Base-by-base conservation (phyloP, 2,888 invertebrate species). In the Argyresthia goedartella region DNA sequence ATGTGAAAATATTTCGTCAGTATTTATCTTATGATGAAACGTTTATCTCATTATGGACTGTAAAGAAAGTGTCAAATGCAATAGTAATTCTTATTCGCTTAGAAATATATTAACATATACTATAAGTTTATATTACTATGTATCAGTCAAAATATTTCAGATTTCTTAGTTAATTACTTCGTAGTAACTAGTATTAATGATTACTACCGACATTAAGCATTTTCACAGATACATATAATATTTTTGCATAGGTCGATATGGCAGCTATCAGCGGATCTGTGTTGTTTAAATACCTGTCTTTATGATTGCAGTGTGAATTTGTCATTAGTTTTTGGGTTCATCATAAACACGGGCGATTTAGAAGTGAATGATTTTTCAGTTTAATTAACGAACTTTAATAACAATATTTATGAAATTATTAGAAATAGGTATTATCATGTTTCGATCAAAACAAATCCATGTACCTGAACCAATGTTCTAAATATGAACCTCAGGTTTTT, bases 51-150 rank as follows among this genome's bases (percentile, higher is more conserved):
- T 73, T 80, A 81, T 77, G 81, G 81, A 82, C 82, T 81, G 80
- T 82, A 80, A 79, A 81, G 82, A 81, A 85, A 84, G 71, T 77
- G 82, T 81, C 81, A 86, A 86, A 86, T 86, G 85, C 85, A 85
- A 79, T 78, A 81, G 78, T 80, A 80, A 77, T 80, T 81, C 76
- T 81, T 81, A 81, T 73, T 78, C 66, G 61, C 81, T 81, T 84
- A 85, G 66, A 79, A 82, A 81, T 85, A 84, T 76, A 77, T 80
- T 81, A 82, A 81, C 80, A 80, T 76, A 47, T n/a, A 47, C 13
- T 47, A 35, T 76, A 76, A 71, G 73, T 73, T 73, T 73, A 73
- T 65, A 75, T 78, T 76, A 76, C 73, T 80, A 78, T 77, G 50
- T 47, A 81, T 86, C 85, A 86, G 85, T 86, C 85, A 84, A 81